These are phyloP conservation scores for Malurus alboscapulatus DNA, from an alignment of 2,113 vertebrate genomes.

Conservation along the genomic window DNA sequence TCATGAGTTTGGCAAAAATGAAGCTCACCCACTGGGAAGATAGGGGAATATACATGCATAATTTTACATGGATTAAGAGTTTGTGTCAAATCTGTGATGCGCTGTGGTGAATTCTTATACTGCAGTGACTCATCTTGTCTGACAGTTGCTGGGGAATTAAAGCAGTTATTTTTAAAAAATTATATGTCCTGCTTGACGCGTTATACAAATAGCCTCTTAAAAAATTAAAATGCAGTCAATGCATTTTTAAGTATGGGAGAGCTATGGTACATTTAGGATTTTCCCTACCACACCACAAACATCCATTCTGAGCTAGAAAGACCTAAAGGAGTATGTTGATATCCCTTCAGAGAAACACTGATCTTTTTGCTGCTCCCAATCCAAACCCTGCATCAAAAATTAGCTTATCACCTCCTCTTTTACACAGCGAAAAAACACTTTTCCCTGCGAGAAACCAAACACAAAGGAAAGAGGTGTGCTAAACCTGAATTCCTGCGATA, in stretches of 20 bases:
- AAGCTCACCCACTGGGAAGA: conserved; percentile 28
- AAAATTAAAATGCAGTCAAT: conserved; percentile 52
- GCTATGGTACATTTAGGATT: conserved; percentile 47
- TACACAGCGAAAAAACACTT: background rate
- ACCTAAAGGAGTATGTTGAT: conserved; percentile 27
- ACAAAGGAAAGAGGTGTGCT: background rate
- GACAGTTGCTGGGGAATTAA: conserved; percentile 65
- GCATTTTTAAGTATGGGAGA: conserved; percentile 52
- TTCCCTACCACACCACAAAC: background rate
- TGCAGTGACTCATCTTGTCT: conserved; percentile 56
- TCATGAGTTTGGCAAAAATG: conserved; percentile 18
- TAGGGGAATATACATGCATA: conserved; percentile 44
- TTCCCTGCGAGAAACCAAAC: background rate
- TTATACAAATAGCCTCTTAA: conserved; percentile 62
- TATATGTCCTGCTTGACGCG: conserved; percentile 55
- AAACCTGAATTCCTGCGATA: background rate
- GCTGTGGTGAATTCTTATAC: conserved; percentile 30
- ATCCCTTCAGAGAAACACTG: conserved; percentile 15
- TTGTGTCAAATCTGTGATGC: conserved; percentile 49
- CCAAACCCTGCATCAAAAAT: background rate
- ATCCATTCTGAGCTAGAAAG: conserved; percentile 31
- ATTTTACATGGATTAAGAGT: conserved; percentile 57
- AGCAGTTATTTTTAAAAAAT: conserved; percentile 64
- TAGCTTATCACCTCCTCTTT: background rate
- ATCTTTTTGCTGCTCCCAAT: background rate